Percentiles rank a stretch among this genome's conserved stretches.
These are phyloP conservation scores for Andrena cerasifolii DNA, from an alignment of 1,140 invertebrate species.

Conservation along the genomic window DNA sequence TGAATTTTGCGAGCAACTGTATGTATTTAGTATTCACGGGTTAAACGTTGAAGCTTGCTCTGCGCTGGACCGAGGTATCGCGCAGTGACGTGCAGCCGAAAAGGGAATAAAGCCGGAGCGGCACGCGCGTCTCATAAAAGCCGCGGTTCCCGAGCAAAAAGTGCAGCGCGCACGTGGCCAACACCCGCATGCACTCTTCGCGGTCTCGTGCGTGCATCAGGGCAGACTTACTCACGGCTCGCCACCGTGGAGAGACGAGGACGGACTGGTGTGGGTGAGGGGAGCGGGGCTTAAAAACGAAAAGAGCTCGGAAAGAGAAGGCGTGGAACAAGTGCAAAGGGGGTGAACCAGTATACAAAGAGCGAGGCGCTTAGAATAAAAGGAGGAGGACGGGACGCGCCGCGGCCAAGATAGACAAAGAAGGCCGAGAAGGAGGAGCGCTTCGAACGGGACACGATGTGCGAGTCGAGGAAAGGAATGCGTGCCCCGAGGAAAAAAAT, in stretches of 20 bases:
- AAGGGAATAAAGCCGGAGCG: conserved; percentile 40
- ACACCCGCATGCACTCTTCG: conserved; percentile 75
- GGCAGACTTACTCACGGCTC: conserved; percentile 36
- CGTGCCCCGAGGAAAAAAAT: not conserved
- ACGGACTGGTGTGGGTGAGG: not conserved
- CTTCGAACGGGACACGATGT: not conserved
- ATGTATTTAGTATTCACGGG: too few species aligned
- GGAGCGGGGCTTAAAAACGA: not conserved
- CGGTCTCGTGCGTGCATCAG: conserved; percentile 61
- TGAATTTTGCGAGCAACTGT: too few species aligned
- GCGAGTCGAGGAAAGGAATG: conserved; percentile 9
- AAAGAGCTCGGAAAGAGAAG: not conserved
- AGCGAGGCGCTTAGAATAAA: not conserved
- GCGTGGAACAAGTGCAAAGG: not conserved
- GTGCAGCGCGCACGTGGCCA: conserved; percentile 77
- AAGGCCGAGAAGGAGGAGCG: not conserved
- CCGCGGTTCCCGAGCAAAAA: conserved; percentile 70
- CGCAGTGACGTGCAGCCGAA: conserved; percentile 19
- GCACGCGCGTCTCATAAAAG: conserved; percentile 49
- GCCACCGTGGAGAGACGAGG: not conserved
- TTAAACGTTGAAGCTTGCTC: too few species aligned
- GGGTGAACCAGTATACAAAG: conserved; percentile 21
- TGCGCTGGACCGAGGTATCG: not conserved
- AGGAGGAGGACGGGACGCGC: not conserved
- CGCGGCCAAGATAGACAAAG: not conserved